Evolutionary conservation across 1,140 invertebrate genomes (phyloP), one percentile per base, ranked within the genome.

Genomic region (Drosophila tristis): DNA sequence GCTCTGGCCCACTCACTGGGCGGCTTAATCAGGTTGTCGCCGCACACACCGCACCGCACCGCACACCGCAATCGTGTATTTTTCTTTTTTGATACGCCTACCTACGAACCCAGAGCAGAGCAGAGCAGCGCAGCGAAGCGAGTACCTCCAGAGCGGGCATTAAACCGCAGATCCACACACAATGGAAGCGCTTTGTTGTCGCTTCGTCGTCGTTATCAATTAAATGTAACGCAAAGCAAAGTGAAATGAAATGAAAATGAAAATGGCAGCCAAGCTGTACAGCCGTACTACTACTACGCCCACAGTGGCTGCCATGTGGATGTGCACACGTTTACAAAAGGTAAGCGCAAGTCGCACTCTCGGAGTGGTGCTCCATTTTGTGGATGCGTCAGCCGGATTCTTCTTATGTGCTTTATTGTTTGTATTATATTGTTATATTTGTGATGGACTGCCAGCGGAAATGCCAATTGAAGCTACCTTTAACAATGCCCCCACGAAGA

Each of bases 381-480:
- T 55, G 70, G 35, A 71, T 87, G 79, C 84, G 82, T 87, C 81
- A 81, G 68, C 44, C 42, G 43, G 57, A 80, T 74, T 86, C 80
- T 66, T 82, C 81, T 74, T 74, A 81, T 86, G 78, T 65, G 78
- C 55, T 86, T 65, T 58, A 31, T 60, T 57, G 26, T 67, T 39
- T 53, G 60, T 59, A 56, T 50, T 53, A 68, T 73, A 57, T 74
- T 78, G 54, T 64, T 77, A 25, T 48, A 55, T 64, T 63, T 68
- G 67, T 42, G 76, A 76, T 73, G 60, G 48, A 66, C 59, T 44
- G 55, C 35, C 51, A 84, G 48, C 82, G 82, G 82, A 86, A 86
- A 76, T 82, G 75, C 78, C 82, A 86, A 86, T 86, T 86, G 82
- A 87, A 78, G 84, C 82, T 86, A 86, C 82, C 82, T 86, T 86